These are phyloP conservation scores for Nasalis larvatus DNA, from an alignment of 2,113 vertebrate genomes.

Conservation along the genomic window DNA sequence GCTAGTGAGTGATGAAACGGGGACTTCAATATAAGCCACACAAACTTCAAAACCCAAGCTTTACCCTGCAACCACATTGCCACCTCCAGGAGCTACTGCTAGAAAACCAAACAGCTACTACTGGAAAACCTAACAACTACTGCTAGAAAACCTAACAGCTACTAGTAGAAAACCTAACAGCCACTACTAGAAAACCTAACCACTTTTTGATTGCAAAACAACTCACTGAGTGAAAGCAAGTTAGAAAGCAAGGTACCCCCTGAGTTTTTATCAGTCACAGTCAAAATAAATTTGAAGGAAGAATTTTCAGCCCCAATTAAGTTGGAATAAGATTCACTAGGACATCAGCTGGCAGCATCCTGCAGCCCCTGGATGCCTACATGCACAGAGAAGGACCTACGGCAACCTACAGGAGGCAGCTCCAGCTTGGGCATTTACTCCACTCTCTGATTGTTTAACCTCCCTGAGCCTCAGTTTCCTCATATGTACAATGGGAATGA, in stretches of 20 bases:
- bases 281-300: not conserved
- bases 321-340: not conserved
- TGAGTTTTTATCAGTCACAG: not conserved
- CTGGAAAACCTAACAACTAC: no score
- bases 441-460: not conserved
- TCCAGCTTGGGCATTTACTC: not conserved
- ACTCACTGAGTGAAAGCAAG: not conserved
- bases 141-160: no score
- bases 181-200: not conserved
- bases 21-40: not conserved
- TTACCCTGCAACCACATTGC: not conserved
- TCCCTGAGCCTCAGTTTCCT: no score
- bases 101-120: no score
- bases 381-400: accelerated
- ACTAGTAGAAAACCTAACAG: no score
- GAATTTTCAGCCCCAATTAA: not conserved
- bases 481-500: not conserved
- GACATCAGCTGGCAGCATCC: not conserved
- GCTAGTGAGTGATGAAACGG: not conserved
- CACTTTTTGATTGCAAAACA: not conserved
- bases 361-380: not conserved
- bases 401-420: not conserved
- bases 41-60: not conserved
- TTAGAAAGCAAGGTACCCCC: not conserved
- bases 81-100: not conserved